A percentile compares a stretch with the other conserved stretches of the same genome.
These are phyloP conservation scores for Pleuronectes platessa DNA, from an alignment of 2,113 vertebrate species.

Conservation along the genomic window DNA sequence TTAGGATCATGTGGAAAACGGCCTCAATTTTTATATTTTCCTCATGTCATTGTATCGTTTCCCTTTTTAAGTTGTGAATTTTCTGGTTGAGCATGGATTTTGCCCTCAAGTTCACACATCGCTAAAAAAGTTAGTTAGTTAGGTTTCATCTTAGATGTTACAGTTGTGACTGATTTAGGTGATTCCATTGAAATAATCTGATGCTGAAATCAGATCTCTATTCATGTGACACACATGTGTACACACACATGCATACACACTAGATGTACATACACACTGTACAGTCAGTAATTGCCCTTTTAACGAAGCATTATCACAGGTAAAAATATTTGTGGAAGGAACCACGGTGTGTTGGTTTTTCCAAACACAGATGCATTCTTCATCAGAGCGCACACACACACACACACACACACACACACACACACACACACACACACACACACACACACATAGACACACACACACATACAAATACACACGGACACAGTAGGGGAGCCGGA, in stretches of 20 bases:
- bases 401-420: slow-evolving; percentile 18
- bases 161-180: no score
- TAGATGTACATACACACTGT: background rate
- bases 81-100: no score
- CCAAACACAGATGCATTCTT: slow-evolving; percentile 39
- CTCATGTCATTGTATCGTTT: no score
- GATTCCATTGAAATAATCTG: no score
- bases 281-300: slow-evolving; percentile 57
- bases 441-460: slow-evolving; percentile 4
- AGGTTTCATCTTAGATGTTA: no score
- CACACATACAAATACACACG: background rate
- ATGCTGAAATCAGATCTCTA: no score
- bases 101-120: no score
- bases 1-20: no score
- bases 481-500: slow-evolving; percentile 1
- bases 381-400: background rate
- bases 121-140: no score
- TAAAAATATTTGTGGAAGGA: slow-evolving; percentile 69
- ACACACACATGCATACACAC: background rate
- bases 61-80: no score
- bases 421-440: slow-evolving; percentile 2
- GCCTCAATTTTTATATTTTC: no score
- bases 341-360: slow-evolving; percentile 58
- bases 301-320: slow-evolving; percentile 52
- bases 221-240: background rate